Conservation (phyloP, 1,140 invertebrate species). For the Pseudachorutes palmiensis region DNA sequence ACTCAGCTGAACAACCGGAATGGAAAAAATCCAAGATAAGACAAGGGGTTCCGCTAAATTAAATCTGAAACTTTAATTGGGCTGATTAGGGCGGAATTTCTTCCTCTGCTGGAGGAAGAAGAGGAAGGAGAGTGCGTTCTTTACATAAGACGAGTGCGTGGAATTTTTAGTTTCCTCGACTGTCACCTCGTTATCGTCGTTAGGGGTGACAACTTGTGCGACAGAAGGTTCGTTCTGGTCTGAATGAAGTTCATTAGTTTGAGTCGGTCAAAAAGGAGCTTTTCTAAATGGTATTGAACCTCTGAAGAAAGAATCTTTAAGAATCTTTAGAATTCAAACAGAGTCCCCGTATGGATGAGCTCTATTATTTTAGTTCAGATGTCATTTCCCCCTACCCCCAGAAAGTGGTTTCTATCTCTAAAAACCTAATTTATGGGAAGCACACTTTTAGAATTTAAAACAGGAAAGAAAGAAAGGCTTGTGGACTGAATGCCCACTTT, state of each 20-base stretch:
- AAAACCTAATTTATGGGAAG: slow-evolving; percentile 7
- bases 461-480: too few species aligned
- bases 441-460: slow-evolving; percentile 5
- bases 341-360: not conserved
- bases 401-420: slow-evolving; percentile 12
- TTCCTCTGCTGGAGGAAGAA: too few species aligned
- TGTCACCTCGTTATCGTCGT: not conserved
- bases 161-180: too few species aligned
- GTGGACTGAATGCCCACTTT: too few species aligned
- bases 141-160: too few species aligned
- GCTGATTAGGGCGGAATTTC: too few species aligned
- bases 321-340: not conserved
- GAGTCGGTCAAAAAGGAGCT: not conserved
- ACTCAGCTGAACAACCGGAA: too few species aligned
- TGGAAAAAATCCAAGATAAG: too few species aligned
- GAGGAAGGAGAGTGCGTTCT: too few species aligned
- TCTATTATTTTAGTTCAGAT: slow-evolving; percentile 14
- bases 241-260: slow-evolving; percentile 1
- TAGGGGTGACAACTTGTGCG: not conserved
- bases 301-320: not conserved
- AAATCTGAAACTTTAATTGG: too few species aligned
- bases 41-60: too few species aligned
- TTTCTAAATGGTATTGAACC: not conserved
- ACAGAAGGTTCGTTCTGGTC: not conserved
- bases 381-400: not conserved